A percentile compares a stretch with the other conserved stretches of the same genome.
Evolutionary conservation across 1,140 invertebrate genomes (phyloP).

Genomic region (Drosophila bipectinata): DNA sequence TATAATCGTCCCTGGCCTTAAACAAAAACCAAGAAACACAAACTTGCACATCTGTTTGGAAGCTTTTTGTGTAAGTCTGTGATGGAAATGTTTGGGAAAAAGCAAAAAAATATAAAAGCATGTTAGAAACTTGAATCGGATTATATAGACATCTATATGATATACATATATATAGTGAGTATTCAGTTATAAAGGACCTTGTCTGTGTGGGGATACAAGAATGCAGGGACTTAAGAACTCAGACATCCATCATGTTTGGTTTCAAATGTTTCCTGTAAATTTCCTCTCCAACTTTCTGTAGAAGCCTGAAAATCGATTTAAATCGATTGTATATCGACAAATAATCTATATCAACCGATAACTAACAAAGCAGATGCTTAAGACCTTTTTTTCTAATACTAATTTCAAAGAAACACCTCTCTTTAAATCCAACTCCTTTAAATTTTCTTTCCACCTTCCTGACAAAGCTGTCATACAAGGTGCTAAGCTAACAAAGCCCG

Average conservation of each 20-base stretch:
- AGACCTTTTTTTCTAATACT: too few relatives aligned
- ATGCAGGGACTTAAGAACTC: too few relatives aligned
- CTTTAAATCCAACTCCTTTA: too few relatives aligned
- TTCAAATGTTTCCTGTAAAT: too few relatives aligned
- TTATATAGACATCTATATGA: slow-evolving; percentile 26
- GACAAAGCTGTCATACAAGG: neutral
- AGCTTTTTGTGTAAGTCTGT: slow-evolving; percentile 9
- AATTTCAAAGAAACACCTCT: too few relatives aligned
- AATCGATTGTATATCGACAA: slow-evolving; percentile 61
- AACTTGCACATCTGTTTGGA: neutral
- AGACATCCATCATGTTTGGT: too few relatives aligned
- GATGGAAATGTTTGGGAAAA: slow-evolving; percentile 49
- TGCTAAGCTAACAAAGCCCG: slow-evolving; percentile 6
- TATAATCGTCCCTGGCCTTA: slow-evolving; percentile 58
- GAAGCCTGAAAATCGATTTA: slow-evolving; percentile 23
- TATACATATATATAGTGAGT: neutral
- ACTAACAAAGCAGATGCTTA: too few relatives aligned
- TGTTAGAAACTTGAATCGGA: slow-evolving; percentile 12
- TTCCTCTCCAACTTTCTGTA: too few relatives aligned
- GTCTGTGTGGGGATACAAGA: neutral
- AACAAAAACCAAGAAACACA: slow-evolving; percentile 11
- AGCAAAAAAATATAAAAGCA: slow-evolving; percentile 17
- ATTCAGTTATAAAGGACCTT: neutral
- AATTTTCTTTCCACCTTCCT: too few relatives aligned
- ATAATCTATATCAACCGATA: slow-evolving; percentile 19